Percentiles rank a stretch among this genome's conserved stretches.
These are phyloP conservation scores for Cryptoprocta ferox DNA, from an alignment of 2,797 vertebrate species.

Conservation along the genomic window DNA sequence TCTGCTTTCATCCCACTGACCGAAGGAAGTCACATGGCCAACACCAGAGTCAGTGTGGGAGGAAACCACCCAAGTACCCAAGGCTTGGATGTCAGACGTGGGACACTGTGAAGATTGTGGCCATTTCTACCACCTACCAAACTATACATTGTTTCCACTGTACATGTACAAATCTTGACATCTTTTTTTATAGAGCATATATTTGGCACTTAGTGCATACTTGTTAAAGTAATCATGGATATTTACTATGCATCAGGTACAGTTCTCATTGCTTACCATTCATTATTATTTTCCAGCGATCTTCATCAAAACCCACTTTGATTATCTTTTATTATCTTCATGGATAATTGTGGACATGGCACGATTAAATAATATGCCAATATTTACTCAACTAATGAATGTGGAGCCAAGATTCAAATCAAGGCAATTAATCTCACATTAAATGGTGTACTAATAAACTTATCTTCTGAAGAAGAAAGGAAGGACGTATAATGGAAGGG, in stretches of 20 bases:
- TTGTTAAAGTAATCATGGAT: not conserved
- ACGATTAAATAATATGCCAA: not conserved
- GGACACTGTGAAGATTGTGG: fast-evolving
- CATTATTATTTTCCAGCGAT: not conserved
- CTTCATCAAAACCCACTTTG: not conserved
- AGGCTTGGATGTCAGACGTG: no score
- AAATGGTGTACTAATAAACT: not conserved
- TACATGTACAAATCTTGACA: no score
- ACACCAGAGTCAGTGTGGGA: fast-evolving
- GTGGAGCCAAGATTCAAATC: not conserved
- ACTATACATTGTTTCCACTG: not conserved
- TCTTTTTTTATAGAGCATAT: not conserved
- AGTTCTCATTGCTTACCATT: not conserved
- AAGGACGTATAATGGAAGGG: no score
- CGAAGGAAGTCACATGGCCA: fast-evolving
- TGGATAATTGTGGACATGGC: not conserved
- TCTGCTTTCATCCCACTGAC: not conserved
- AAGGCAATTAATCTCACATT: not conserved
- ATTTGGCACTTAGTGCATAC: not conserved
- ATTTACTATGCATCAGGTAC: not conserved
- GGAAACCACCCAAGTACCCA: not conserved
- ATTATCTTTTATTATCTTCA: not conserved
- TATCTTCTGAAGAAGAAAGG: not conserved
- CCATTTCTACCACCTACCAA: not conserved
- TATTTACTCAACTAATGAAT: not conserved